phyloP scores from a whole-genome alignment of 2,797 vertebrate genomes.

The Scleropages formosus region DNA sequence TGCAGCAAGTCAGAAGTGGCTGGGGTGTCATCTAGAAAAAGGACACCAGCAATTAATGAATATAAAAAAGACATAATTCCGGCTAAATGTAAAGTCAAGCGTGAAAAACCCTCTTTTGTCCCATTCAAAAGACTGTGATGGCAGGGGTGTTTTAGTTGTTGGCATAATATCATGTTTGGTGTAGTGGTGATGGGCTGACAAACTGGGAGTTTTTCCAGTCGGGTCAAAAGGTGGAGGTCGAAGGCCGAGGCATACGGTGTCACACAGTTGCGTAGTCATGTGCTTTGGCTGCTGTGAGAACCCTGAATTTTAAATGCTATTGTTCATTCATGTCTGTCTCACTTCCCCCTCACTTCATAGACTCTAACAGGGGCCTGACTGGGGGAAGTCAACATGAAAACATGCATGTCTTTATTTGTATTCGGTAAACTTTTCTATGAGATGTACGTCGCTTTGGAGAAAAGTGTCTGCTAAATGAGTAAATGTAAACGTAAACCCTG shows the following conservation, averaged over 20 bases:
- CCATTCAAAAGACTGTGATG: too few species aligned
- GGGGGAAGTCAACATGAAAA: neutral
- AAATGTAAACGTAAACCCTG: too few species aligned
- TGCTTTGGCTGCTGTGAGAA: neutral
- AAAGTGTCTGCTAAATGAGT: too few species aligned
- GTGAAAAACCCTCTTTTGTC: neutral
- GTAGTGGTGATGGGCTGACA: neutral
- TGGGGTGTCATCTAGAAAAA: neutral
- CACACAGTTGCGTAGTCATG: neutral
- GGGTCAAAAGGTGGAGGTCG: neutral
- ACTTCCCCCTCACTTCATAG: neutral
- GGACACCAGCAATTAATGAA: neutral
- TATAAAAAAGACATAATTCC: neutral
- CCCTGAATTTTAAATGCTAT: constrained; percentile 26
- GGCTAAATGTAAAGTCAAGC: neutral
- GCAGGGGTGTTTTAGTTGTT: neutral
- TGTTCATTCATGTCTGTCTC: constrained; percentile 7
- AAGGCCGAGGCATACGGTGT: neutral
- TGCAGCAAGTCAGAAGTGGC: neutral
- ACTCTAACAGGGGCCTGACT: neutral
- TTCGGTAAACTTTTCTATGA: neutral
- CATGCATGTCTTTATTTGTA: neutral
- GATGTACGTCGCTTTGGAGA: too few species aligned
- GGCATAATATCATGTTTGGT: neutral
- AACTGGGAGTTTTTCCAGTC: neutral